Conservation (phyloP, 2,113 vertebrate genomes). For the Pedionomus torquatus region DNA sequence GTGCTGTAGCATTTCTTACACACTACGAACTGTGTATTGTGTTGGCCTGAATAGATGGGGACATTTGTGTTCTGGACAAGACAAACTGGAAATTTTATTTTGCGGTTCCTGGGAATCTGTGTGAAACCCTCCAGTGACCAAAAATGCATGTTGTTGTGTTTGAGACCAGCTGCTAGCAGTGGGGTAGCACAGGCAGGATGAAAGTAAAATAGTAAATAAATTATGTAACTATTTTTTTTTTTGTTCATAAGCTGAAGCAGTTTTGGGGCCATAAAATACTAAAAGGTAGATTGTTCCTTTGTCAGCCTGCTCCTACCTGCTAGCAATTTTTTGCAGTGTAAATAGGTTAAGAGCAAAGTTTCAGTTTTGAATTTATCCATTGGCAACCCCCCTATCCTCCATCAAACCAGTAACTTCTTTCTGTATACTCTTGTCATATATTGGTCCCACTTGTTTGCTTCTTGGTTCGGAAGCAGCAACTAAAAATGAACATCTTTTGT, state of each 20-base stretch:
- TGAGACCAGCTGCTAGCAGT: accelerated
- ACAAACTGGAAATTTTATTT: not conserved
- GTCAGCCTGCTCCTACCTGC: not conserved
- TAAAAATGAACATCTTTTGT: not conserved
- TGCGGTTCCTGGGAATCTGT: not conserved
- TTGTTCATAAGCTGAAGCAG: not conserved
- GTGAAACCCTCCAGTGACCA: not conserved
- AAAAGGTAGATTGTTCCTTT: not conserved
- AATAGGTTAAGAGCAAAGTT: not conserved
- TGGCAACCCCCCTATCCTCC: not conserved
- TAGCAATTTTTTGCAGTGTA: not conserved
- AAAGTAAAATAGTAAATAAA: not conserved
- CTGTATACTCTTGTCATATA: accelerated
- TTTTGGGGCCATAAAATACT: not conserved
- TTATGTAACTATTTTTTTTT: too few species aligned
- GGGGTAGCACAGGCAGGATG: not conserved
- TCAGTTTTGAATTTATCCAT: not conserved
- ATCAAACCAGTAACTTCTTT: not conserved
- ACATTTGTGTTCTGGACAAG: not conserved
- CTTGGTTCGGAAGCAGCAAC: not conserved
- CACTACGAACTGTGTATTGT: not conserved
- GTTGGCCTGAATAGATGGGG: not conserved
- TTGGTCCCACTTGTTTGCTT: not conserved
- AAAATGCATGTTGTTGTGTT: not conserved
- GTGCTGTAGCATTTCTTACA: not conserved